phyloP scores from a whole-genome alignment of 2,113 vertebrate genomes.

The Phalacrocorax aristotelis region DNA sequence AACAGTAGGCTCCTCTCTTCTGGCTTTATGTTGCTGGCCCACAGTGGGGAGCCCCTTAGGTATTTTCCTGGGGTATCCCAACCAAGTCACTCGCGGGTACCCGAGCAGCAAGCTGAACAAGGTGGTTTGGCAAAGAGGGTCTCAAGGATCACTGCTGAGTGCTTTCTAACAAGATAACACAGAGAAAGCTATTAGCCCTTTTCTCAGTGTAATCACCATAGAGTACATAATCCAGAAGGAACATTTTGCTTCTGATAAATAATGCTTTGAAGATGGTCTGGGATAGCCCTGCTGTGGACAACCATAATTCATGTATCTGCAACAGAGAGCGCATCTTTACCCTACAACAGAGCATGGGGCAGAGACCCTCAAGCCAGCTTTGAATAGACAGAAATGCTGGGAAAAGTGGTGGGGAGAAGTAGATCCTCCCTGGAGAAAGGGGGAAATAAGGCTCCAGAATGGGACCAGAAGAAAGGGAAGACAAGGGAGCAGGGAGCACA shows the following conservation, averaged over 20 bases:
- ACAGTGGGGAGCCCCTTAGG: background rate
- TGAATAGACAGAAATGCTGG: background rate
- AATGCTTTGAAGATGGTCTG: background rate
- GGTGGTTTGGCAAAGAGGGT: background rate
- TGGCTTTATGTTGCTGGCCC: background rate
- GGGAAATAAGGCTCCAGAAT: background rate
- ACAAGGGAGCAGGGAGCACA: background rate
- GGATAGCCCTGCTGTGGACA: background rate
- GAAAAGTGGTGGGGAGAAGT: background rate
- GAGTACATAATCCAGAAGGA: background rate
- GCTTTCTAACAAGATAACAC: background rate
- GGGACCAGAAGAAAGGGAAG: background rate
- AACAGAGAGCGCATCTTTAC: background rate
- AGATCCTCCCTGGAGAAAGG: background rate
- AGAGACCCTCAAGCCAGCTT: background rate
- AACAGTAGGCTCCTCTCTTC: rapidly evolving
- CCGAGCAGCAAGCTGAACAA: background rate
- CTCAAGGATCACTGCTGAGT: background rate
- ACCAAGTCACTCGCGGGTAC: background rate
- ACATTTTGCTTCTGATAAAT: background rate
- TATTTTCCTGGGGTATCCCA: background rate
- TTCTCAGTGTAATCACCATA: background rate
- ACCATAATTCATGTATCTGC: background rate
- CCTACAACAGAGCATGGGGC: background rate
- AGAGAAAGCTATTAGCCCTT: background rate